phyloP scores from a whole-genome alignment of 1,140 invertebrate genomes.

The Brachionus paranguensis region DNA sequence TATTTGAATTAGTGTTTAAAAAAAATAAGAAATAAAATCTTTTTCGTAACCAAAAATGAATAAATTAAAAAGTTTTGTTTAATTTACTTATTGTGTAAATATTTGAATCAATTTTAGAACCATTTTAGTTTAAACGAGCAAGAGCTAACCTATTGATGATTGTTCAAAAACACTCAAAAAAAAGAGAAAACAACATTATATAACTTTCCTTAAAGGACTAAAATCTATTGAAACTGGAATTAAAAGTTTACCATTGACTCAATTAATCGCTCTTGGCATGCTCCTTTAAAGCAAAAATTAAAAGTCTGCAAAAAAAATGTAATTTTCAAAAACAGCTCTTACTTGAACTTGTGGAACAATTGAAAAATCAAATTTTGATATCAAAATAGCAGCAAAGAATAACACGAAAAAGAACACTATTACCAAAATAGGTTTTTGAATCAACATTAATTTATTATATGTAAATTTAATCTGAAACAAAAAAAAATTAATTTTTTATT shows the following conservation, averaged over 20 bases:
- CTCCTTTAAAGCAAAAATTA: not conserved
- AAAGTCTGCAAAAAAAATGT: not conserved
- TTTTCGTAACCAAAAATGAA: not conserved
- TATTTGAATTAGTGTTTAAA: not conserved
- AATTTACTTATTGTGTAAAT: not conserved
- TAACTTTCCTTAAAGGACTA: not conserved
- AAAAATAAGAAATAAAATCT: not conserved
- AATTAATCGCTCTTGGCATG: slow-evolving; percentile 7
- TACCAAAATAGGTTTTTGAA: slow-evolving; percentile 32
- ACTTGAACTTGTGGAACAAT: slow-evolving; percentile 17
- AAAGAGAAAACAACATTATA: not conserved
- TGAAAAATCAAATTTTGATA: slow-evolving; percentile 27
- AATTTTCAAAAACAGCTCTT: not conserved
- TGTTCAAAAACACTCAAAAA: not conserved
- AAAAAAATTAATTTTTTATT: not conserved
- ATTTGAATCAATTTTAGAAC: not conserved
- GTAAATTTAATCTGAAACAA: not conserved
- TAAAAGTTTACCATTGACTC: not conserved
- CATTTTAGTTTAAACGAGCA: not conserved
- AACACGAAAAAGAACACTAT: slow-evolving; percentile 18
- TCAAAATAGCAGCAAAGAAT: slow-evolving; percentile 3
- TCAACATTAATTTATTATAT: slow-evolving; percentile 13
- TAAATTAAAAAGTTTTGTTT: not conserved
- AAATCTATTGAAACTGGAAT: not conserved
- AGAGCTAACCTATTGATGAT: not conserved